Conservation (phyloP, 1,140 invertebrate genomes). For the Eupristina koningsbergeri region DNA sequence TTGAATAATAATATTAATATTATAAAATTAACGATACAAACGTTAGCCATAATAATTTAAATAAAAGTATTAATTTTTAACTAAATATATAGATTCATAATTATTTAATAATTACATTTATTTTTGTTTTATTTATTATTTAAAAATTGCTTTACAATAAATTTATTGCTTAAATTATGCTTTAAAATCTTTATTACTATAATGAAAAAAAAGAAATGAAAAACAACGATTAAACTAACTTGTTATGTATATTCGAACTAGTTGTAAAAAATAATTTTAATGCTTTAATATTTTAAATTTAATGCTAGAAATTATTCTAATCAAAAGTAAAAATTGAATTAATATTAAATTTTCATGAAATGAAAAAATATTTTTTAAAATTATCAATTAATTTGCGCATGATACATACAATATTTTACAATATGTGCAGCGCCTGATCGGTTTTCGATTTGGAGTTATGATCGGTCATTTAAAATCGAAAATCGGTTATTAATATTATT, state of each 20-base stretch:
- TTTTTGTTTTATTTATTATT: neutral
- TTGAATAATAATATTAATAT: no score
- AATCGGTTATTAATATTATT: conserved; percentile 23
- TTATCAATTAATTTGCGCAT: conserved; percentile 28
- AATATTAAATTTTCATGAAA: neutral
- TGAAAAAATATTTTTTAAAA: conserved; percentile 26
- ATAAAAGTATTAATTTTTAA: neutral
- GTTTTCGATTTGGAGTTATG: conserved; percentile 21
- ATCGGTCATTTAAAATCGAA: conserved; percentile 24
- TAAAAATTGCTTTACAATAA: neutral
- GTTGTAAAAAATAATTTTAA: neutral
- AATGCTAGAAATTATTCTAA: no score
- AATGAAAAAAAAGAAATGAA: no score
- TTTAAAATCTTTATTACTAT: no score
- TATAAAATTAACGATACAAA: no score
- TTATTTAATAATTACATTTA: conserved; percentile 14
- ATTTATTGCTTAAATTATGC: no score
- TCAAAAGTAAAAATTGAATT: no score
- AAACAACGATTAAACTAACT: no score
- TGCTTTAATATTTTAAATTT: neutral
- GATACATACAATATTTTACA: conserved; percentile 52
- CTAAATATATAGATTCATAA: conserved; percentile 3
- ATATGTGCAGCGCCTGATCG: conserved; percentile 38
- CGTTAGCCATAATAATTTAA: neutral
- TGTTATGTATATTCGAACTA: no score